These are phyloP conservation scores for Bryconaethiops microstoma DNA, from an alignment of 2,797 vertebrate species.

Conservation along the genomic window DNA sequence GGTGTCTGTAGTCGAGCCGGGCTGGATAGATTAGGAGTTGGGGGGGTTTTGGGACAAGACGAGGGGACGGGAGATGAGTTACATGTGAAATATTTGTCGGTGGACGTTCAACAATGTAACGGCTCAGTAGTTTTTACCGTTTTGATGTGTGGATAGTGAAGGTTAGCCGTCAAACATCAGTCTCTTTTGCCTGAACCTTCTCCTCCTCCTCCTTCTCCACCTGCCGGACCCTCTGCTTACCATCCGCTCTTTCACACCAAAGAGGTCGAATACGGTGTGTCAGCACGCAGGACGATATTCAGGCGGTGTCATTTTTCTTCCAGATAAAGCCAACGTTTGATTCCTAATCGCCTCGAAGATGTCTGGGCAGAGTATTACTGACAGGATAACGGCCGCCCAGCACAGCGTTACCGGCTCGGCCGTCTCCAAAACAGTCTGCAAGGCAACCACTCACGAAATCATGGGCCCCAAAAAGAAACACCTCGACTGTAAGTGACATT, in stretches of 20 bases:
- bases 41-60: conserved; percentile 69
- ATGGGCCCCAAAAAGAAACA: conserved; percentile 93
- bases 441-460: conserved; percentile 91
- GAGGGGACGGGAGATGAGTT: conserved; percentile 74
- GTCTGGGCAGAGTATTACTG: conserved; percentile 95
- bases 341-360: conserved; percentile 70
- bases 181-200: not conserved
- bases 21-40: conserved; percentile 59
- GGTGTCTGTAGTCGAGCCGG: conserved; percentile 69
- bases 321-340: conserved; percentile 33
- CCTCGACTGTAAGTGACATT: conserved; percentile 88
- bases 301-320: conserved; percentile 7
- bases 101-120: conserved; percentile 55
- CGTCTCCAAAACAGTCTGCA: conserved; percentile 89
- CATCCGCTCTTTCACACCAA: not conserved
- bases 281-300: not conserved
- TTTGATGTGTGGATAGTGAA: conserved; percentile 25
- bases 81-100: conserved; percentile 44
- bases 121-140: conserved; percentile 27
- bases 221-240: not conserved
- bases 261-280: conserved; percentile 15
- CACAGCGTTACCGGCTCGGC: conserved; percentile 94
- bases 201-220: not conserved
- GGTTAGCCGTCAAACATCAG: not conserved
- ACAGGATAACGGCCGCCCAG: conserved; percentile 93